A percentile compares a stretch with the other conserved stretches of the same genome.
Evolutionary conservation across 2,113 vertebrate species (phyloP).

Genomic region (Corydoras maculifer): DNA sequence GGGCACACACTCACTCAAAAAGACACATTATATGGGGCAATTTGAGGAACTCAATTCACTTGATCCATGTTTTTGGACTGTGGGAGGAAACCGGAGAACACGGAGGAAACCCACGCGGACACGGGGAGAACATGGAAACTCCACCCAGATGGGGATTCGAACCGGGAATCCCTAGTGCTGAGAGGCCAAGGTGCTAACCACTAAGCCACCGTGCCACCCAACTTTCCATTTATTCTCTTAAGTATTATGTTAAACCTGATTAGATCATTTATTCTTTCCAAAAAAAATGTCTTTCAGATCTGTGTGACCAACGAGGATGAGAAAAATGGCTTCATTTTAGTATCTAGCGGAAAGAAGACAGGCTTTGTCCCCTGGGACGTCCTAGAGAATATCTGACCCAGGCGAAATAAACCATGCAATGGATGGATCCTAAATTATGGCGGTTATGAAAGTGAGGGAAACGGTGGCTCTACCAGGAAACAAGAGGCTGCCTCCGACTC

Average conservation of each 20-base stretch:
- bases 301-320: constrained; percentile 85
- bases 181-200: too few species aligned
- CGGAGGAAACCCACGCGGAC: too few species aligned
- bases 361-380: constrained; percentile 85
- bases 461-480: not conserved
- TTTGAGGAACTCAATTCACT: too few species aligned
- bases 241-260: not conserved
- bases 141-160: too few species aligned
- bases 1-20: too few species aligned
- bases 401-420: not conserved
- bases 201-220: too few species aligned
- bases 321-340: constrained; percentile 82
- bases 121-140: too few species aligned
- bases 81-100: too few species aligned
- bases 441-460: not conserved
- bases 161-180: too few species aligned
- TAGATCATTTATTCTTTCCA: constrained; percentile 7
- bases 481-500: not conserved
- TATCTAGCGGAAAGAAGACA: constrained; percentile 86
- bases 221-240: too few species aligned
- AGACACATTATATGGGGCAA: too few species aligned
- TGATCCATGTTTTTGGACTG: too few species aligned
- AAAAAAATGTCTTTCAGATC: constrained; percentile 66
- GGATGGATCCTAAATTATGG: not conserved
- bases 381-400: constrained; percentile 83